These are phyloP conservation scores for Hypotaenidia okinawae DNA, from an alignment of 2,797 vertebrate species.

Conservation along the genomic window DNA sequence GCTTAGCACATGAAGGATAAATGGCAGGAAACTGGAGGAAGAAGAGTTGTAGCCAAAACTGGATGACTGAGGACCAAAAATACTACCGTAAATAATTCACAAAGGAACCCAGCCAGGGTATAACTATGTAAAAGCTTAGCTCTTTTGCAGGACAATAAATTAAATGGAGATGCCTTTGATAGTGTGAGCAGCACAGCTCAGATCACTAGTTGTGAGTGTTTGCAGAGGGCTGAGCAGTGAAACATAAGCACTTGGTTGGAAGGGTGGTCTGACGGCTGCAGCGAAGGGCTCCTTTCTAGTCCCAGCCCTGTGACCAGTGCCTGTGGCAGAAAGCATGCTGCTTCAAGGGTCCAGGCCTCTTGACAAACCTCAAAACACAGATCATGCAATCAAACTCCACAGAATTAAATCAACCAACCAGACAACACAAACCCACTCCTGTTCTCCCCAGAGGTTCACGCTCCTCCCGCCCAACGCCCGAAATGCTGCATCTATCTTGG, in stretches of 20 bases:
- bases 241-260: not conserved
- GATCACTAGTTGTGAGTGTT: not conserved
- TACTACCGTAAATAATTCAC: conserved; percentile 65
- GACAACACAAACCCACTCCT: conserved; percentile 35
- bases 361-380: conserved; percentile 24
- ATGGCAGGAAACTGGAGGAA: conserved; percentile 58
- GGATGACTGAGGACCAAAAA: conserved; percentile 52
- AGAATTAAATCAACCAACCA: conserved; percentile 41
- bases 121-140: conserved; percentile 36
- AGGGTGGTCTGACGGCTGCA: conserved; percentile 19
- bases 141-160: conserved; percentile 59
- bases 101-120: conserved; percentile 49
- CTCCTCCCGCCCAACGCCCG: not conserved
- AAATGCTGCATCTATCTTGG: not conserved
- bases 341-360: not conserved
- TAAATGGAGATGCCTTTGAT: conserved; percentile 41
- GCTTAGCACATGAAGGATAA: conserved; percentile 42
- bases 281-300: not conserved
- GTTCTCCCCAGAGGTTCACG: not conserved
- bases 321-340: not conserved
- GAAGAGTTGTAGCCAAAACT: conserved; percentile 28
- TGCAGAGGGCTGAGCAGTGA: not conserved
- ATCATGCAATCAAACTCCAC: conserved; percentile 27
- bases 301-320: not conserved
- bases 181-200: not conserved